Evolutionary conservation across 2,888 invertebrate species (phyloP).

Genomic region (Lycaena phlaeas): DNA sequence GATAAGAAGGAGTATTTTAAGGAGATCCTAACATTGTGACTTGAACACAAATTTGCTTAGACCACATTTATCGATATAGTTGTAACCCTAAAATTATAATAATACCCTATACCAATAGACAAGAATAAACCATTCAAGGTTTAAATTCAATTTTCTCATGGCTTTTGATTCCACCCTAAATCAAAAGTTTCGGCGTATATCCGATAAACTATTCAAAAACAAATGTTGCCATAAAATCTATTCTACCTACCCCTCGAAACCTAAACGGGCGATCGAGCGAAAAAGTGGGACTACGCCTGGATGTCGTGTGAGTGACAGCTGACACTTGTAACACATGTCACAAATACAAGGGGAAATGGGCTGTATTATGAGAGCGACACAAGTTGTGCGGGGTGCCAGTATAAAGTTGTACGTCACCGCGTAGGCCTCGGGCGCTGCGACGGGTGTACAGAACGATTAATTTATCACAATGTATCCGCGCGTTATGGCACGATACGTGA

Average conservation of each 20-base stretch:
- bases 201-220: not conserved
- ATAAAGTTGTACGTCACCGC: slow-evolving; percentile 3
- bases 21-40: no score
- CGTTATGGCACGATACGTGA: slow-evolving; percentile 11
- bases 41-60: no score
- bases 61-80: no score
- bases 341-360: slow-evolving; percentile 10
- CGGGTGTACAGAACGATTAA: slow-evolving; percentile 16
- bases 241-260: slow-evolving; percentile 27
- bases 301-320: slow-evolving; percentile 52
- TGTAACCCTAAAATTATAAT: no score
- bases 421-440: slow-evolving; percentile 15
- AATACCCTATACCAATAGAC: no score
- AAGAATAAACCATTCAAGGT: not conserved
- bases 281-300: slow-evolving; percentile 51
- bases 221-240: slow-evolving; percentile 18
- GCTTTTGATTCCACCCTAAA: slow-evolving; percentile 3
- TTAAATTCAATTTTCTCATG: not conserved
- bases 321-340: slow-evolving; percentile 20
- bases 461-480: slow-evolving; percentile 13
- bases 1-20: no score
- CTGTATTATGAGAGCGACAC: slow-evolving; percentile 15
- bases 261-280: slow-evolving; percentile 55
- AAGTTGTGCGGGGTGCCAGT: slow-evolving; percentile 11
- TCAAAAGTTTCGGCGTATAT: not conserved